A percentile compares a stretch with the other conserved stretches of the same genome.
phyloP scores from a whole-genome alignment of 2,113 vertebrate genomes.

The Myiopsitta monachus region DNA sequence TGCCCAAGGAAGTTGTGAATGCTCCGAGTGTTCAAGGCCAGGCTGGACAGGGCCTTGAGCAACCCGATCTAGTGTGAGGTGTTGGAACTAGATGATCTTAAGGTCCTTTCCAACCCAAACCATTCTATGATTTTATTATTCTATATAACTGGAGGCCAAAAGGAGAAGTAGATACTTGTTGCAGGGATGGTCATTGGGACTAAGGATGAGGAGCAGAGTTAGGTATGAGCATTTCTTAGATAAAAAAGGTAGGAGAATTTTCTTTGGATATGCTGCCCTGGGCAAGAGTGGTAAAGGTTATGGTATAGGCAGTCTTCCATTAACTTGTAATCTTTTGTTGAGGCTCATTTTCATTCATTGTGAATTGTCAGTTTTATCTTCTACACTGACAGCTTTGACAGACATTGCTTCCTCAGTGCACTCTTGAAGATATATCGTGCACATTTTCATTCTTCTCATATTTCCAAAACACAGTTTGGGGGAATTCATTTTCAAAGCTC shows the following conservation, averaged over 20 bases:
- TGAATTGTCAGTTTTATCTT: background rate
- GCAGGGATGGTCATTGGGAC: background rate
- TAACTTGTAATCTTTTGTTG: background rate
- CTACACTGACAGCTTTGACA: background rate
- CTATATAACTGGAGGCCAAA: background rate
- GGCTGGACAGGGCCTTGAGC: background rate
- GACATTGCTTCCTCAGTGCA: background rate
- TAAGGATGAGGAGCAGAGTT: background rate
- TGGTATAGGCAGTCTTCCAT: background rate
- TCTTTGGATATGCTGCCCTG: background rate
- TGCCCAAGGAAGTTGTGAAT: background rate
- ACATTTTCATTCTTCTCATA: background rate
- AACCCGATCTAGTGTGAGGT: background rate
- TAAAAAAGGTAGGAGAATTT: background rate
- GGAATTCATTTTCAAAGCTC: slow-evolving; percentile 26
- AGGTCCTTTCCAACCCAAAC: background rate
- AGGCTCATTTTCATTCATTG: background rate
- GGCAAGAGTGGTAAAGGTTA: background rate
- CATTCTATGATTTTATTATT: background rate
- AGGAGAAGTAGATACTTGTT: background rate
- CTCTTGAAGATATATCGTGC: background rate
- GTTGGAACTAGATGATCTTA: background rate
- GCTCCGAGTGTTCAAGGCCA: background rate
- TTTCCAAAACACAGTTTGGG: background rate
- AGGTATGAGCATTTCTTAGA: background rate